phyloP scores from a whole-genome alignment of 2,888 invertebrate genomes.

The Clanis bilineata region DNA sequence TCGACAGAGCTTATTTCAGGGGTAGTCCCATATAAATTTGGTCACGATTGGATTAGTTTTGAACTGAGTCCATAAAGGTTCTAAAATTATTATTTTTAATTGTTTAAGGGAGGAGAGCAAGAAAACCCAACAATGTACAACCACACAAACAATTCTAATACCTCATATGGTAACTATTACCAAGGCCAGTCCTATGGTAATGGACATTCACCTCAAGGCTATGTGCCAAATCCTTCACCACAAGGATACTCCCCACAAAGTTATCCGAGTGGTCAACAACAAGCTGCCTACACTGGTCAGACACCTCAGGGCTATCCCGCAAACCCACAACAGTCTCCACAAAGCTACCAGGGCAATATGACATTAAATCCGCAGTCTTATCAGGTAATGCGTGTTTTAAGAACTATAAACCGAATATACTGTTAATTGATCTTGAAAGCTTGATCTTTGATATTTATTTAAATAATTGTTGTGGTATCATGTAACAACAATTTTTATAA shows the following conservation, averaged over 20 bases:
- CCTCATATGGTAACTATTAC: conserved; percentile 72
- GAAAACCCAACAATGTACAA: conserved; percentile 73
- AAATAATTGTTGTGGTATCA: too few relatives aligned
- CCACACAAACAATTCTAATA: conserved; percentile 66
- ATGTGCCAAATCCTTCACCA: conserved; percentile 62
- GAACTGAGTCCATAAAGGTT: too few relatives aligned
- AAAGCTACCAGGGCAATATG: conserved; percentile 69
- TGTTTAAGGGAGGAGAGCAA: conserved; percentile 72
- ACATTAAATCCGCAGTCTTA: conserved; percentile 78
- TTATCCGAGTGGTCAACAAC: conserved; percentile 61
- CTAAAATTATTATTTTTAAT: conserved; percentile 1
- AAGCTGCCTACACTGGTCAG: conserved; percentile 58
- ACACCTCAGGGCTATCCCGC: conserved; percentile 66
- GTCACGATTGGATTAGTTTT: too few relatives aligned
- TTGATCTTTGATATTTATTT: too few relatives aligned
- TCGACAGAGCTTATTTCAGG: too few relatives aligned
- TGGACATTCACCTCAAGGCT: conserved; percentile 74
- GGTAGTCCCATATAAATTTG: too few relatives aligned
- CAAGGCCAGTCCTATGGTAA: conserved; percentile 75
- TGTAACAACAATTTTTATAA: too few relatives aligned
- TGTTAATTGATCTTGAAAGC: too few relatives aligned
- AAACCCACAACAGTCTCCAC: conserved; percentile 70
- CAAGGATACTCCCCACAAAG: conserved; percentile 72
- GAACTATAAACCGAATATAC: too few relatives aligned
- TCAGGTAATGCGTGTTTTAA: too few relatives aligned